phyloP scores from a whole-genome alignment of 2,113 vertebrate genomes.

The Oenanthe oenanthe region DNA sequence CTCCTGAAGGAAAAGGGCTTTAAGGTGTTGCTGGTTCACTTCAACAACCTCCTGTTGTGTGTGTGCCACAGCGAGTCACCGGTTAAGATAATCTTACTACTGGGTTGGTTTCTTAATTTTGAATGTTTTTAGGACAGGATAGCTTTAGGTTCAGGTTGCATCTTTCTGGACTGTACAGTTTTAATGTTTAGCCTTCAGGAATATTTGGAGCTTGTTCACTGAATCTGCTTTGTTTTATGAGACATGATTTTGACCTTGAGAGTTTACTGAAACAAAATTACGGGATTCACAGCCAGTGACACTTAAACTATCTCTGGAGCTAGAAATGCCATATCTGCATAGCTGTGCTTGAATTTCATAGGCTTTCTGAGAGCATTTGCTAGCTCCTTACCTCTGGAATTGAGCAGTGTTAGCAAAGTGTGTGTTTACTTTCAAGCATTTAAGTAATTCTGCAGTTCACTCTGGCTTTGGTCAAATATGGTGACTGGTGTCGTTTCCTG shows the following conservation, averaged over 20 bases:
- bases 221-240: neutral
- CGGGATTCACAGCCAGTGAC: neutral
- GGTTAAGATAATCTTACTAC: neutral
- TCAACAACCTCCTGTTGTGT: neutral
- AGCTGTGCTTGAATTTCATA: neutral
- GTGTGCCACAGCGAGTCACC: neutral
- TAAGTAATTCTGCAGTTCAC: neutral
- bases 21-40: neutral
- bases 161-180: neutral
- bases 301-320: neutral
- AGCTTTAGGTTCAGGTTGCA: neutral
- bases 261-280: neutral
- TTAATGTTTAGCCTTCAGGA: neutral
- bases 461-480: neutral
- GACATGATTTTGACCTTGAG: neutral
- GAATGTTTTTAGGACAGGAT: neutral
- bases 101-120: neutral
- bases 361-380: neutral
- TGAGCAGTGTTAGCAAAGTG: neutral
- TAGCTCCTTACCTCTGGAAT: neutral
- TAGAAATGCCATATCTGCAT: neutral
- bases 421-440: neutral
- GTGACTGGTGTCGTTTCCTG: neutral
- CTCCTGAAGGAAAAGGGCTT: neutral
- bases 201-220: neutral